These are phyloP conservation scores for Xenopus petersii DNA, from an alignment of 2,797 vertebrate genomes.

Conservation along the genomic window DNA sequence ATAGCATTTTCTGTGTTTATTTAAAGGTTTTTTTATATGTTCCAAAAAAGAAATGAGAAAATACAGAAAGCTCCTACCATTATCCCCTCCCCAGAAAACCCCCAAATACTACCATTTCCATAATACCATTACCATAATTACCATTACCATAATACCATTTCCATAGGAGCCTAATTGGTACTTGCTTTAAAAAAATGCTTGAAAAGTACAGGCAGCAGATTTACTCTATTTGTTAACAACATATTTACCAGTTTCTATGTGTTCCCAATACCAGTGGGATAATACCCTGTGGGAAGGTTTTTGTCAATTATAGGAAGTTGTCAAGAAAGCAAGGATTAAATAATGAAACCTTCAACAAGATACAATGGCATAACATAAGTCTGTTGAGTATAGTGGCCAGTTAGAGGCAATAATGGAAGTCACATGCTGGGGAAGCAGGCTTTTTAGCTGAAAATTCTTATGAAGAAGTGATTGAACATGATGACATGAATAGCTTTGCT, in stretches of 20 bases:
- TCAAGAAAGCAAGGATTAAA: constrained; percentile 57
- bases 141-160: too few species aligned
- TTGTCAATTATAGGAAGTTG: constrained; percentile 1
- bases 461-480: constrained; percentile 63
- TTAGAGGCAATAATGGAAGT: constrained; percentile 64
- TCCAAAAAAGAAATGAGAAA: too few species aligned
- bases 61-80: too few species aligned
- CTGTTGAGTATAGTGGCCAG: constrained; percentile 62
- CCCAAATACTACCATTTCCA: too few species aligned
- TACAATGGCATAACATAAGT: constrained; percentile 63
- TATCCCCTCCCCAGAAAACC: too few species aligned
- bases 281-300: constrained; percentile 31
- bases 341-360: constrained; percentile 56
- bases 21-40: too few species aligned
- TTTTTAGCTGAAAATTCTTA: constrained; percentile 62
- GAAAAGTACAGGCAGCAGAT: constrained; percentile 36
- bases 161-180: too few species aligned
- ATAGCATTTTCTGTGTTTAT: too few species aligned
- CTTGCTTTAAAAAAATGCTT: background rate
- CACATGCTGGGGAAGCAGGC: constrained; percentile 64
- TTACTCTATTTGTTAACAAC: background rate
- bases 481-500: constrained; percentile 66
- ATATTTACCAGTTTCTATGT: constrained; percentile 42
- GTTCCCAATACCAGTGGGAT: constrained; percentile 31
- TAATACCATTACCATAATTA: too few species aligned